These are phyloP conservation scores for Lepas anatifera DNA, from an alignment of 2,888 invertebrate species.

Conservation along the genomic window DNA sequence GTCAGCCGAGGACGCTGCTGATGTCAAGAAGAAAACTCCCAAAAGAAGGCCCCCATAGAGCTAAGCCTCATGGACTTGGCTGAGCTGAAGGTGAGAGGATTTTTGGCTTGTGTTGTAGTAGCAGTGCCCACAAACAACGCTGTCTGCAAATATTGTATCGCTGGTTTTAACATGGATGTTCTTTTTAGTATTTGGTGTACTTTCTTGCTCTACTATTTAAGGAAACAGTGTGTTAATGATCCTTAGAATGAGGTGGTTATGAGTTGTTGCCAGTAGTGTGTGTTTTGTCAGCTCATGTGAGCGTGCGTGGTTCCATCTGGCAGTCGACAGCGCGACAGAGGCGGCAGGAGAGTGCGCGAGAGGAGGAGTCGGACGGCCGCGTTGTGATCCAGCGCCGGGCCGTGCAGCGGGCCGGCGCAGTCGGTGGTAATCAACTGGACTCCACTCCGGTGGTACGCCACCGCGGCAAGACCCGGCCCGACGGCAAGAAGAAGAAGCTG, in stretches of 20 bases:
- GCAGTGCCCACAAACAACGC: too few relatives aligned
- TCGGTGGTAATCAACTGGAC: neutral
- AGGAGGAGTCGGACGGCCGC: too few relatives aligned
- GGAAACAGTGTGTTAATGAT: too few relatives aligned
- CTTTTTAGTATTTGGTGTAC: too few relatives aligned
- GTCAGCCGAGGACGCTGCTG: neutral
- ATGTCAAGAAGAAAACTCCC: neutral
- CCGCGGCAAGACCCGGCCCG: conserved; percentile 38
- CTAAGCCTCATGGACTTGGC: neutral
- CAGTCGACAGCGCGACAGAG: neutral
- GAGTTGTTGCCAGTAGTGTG: too few relatives aligned
- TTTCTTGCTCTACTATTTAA: too few relatives aligned
- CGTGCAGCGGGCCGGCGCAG: neutral
- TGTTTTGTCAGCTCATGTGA: too few relatives aligned
- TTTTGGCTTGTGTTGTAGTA: too few relatives aligned
- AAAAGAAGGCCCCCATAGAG: neutral
- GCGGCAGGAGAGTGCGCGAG: neutral
- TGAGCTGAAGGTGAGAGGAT: neutral
- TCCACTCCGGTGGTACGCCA: neutral
- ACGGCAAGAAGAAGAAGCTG: conserved; percentile 33
- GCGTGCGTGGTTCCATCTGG: neutral
- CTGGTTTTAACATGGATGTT: too few relatives aligned
- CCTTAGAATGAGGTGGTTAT: too few relatives aligned
- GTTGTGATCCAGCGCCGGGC: too few relatives aligned
- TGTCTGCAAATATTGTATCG: too few relatives aligned